These are phyloP conservation scores for Eilema sororculum DNA, from an alignment of 2,888 invertebrate genomes.

Conservation along the genomic window DNA sequence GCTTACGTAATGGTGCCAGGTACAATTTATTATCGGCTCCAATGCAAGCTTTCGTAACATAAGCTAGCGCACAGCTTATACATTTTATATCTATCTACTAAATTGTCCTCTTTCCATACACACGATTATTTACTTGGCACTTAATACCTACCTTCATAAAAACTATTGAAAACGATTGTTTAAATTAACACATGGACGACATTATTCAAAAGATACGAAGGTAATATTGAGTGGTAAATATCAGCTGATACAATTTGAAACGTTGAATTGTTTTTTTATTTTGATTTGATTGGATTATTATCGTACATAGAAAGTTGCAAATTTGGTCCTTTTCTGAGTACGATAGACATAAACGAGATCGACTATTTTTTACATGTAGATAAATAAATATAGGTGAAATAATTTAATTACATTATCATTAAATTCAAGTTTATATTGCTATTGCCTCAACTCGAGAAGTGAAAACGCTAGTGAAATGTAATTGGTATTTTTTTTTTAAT, in stretches of 20 bases:
- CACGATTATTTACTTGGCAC: conserved; percentile 57
- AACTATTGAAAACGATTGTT: background rate
- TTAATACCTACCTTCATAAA: background rate
- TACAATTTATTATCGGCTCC: conserved; percentile 83
- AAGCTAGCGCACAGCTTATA: conserved; percentile 70
- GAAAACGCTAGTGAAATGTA: too few species aligned
- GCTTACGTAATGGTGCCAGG: conserved; percentile 79
- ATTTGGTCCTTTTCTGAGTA: too few species aligned
- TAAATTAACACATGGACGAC: background rate
- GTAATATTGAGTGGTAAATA: background rate
- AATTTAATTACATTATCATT: too few species aligned
- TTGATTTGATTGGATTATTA: too few species aligned
- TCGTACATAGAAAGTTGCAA: too few species aligned
- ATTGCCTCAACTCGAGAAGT: too few species aligned
- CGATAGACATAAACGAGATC: too few species aligned
- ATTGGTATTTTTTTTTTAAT: too few species aligned
- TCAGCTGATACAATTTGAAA: background rate
- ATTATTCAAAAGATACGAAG: background rate
- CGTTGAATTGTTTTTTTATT: too few species aligned
- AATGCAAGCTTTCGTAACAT: conserved; percentile 83
- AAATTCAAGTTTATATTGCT: too few species aligned
- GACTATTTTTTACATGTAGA: too few species aligned
- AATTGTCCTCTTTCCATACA: conserved; percentile 60
- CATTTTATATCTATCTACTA: conserved; percentile 51
- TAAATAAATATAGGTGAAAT: too few species aligned